Evolutionary conservation across 2,888 invertebrate species (phyloP), one percentile per base, ranked within the genome.

Genomic region (Furcula furcula): DNA sequence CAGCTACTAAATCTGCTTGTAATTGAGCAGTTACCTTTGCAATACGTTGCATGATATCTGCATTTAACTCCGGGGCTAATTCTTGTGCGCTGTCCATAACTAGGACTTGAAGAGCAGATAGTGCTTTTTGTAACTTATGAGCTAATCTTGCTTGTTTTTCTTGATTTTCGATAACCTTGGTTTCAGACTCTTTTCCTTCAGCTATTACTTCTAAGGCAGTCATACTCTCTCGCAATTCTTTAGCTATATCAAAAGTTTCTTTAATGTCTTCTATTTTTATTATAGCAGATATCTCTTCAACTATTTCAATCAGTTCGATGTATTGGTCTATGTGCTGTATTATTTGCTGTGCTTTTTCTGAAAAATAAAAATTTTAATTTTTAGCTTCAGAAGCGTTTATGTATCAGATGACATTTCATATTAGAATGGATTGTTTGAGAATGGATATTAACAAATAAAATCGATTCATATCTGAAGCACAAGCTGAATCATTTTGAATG

Each of bases 311-410:
- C 4, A 79, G 45, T 47, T 83, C 76, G 37, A 83, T 76, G 31
- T 79, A 82, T 44, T 78, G 69, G 32, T 82, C 74, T 15, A 85
- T 74, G 30, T 76, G 72, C 29, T 73, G 55, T 32, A 76, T 34
- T 5, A 82, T 56, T 13, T 65, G 45, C 14, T 62, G 46, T 9
- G 65, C 36, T 45, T 61, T 55, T 33, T 63, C 83, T 84, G 75
- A 40, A 76, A 82, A 39, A 9, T 5, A 0, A 28, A 27, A 28
- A 25, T 12, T n/a, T n/a, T n/a, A n/a, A n/a, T n/a, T n/a, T n/a
- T n/a, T n/a, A n/a, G n/a, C n/a, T n/a, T n/a, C n/a, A n/a, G n/a
- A n/a, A n/a, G n/a, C n/a, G n/a, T n/a, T n/a, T n/a, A n/a, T n/a
- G n/a, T n/a, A n/a, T n/a, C n/a, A n/a, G n/a, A n/a, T n/a, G n/a